Conservation (phyloP, 2,888 invertebrate genomes). For the Chromoteleia sp. region DNA sequence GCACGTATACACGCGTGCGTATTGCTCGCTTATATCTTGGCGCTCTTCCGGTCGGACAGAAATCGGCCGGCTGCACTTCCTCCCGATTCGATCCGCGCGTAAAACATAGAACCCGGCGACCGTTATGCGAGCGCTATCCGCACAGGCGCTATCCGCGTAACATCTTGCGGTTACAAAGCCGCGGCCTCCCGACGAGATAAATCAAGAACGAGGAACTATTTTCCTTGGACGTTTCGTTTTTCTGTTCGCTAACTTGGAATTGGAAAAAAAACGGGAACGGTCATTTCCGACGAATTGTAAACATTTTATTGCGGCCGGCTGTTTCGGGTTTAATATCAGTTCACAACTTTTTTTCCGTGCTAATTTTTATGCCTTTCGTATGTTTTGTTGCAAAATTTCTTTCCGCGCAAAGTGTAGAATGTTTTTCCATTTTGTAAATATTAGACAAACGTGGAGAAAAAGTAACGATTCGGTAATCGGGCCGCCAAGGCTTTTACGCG, state of each 20-base stretch:
- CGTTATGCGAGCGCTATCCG: constrained; percentile 48
- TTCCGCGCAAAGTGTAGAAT: no score
- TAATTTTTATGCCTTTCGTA: no score
- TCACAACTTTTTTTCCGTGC: neutral
- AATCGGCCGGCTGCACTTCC: constrained; percentile 65
- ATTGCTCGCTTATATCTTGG: constrained; percentile 17
- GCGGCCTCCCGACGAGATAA: constrained; percentile 30
- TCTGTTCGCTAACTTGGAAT: constrained; percentile 1
- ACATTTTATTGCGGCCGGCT: constrained; percentile 4
- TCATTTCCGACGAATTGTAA: constrained; percentile 15
- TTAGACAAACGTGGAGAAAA: no score
- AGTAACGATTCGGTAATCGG: no score
- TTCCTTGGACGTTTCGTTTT: neutral
- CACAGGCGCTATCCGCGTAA: constrained; percentile 29
- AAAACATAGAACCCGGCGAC: constrained; percentile 40
- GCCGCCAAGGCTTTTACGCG: no score
- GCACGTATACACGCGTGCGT: no score
- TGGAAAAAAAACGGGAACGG: constrained; percentile 13
- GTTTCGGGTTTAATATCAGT: neutral
- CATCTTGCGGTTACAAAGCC: constrained; percentile 54
- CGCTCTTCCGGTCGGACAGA: constrained; percentile 53
- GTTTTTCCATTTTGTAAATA: no score
- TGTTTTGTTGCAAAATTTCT: neutral
- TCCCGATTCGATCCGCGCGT: constrained; percentile 60
- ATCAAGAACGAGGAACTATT: constrained; percentile 18